phyloP scores from a whole-genome alignment of 2,113 vertebrate genomes.

The Syngnathus floridae region DNA sequence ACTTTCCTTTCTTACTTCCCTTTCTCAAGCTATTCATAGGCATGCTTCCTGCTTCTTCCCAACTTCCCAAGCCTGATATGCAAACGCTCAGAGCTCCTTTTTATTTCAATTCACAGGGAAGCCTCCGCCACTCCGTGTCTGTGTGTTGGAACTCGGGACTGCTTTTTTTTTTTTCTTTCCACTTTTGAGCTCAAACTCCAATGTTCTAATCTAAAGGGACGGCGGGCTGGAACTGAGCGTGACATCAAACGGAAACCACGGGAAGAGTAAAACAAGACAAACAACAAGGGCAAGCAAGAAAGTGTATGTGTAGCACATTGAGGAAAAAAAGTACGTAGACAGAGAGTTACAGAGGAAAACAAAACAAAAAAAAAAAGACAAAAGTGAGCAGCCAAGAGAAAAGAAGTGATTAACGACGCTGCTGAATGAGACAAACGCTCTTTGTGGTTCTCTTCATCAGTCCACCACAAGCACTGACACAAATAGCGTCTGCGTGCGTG shows the following conservation, averaged over 20 bases:
- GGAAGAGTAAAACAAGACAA: conserved; percentile 3
- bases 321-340: conserved; percentile 25
- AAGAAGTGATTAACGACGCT: conserved; percentile 45
- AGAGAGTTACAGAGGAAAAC: conserved; percentile 26
- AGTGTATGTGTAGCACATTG: not conserved
- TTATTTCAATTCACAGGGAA: conserved; percentile 39
- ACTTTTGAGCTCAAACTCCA: conserved; percentile 1
- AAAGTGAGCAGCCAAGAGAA: conserved; percentile 22
- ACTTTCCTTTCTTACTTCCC: conserved; percentile 16
- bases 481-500: conserved; percentile 41
- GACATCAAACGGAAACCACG: conserved; percentile 3
- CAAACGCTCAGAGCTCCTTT: conserved; percentile 44
- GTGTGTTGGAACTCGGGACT: not conserved
- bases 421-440: conserved; percentile 44
- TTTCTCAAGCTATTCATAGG: conserved; percentile 17
- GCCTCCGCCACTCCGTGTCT: conserved; percentile 7
- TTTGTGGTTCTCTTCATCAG: conserved; percentile 52
- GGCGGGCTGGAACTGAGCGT: not conserved
- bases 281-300: conserved; percentile 9
- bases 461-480: conserved; percentile 31
- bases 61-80: conserved; percentile 39
- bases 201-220: conserved; percentile 4
- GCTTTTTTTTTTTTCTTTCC: too few relatives aligned
- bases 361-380: conserved; percentile 10
- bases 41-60: conserved; percentile 12